phyloP scores from a whole-genome alignment of 1,140 invertebrate species.

The Microplitis demolitor region DNA sequence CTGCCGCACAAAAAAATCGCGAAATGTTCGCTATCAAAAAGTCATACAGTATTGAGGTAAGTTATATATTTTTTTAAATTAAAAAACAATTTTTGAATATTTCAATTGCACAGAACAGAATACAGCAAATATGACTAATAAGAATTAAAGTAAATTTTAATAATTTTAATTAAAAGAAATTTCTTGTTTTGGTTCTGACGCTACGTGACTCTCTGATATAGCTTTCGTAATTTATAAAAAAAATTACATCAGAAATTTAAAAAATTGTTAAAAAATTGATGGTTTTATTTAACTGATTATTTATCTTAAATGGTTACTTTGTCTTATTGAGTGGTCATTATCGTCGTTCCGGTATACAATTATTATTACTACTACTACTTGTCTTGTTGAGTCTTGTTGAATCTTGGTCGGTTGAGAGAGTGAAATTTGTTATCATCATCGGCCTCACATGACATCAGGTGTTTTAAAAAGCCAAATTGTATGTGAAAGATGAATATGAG shows the following conservation, averaged over 20 bases:
- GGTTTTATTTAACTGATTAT: background rate
- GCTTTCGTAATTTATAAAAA: conserved; percentile 41
- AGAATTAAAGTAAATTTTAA: too few relatives aligned
- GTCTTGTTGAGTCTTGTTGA: too few relatives aligned
- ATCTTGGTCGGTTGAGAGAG: conserved; percentile 16
- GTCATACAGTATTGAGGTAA: conserved; percentile 96
- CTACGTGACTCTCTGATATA: conserved; percentile 35
- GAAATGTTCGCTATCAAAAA: conserved; percentile 95
- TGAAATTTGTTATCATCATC: conserved; percentile 16
- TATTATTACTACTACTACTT: background rate
- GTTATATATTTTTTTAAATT: conserved; percentile 43
- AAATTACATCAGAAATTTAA: conserved; percentile 38
- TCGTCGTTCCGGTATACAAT: conserved; percentile 5
- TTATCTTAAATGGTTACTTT: background rate
- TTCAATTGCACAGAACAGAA: too few relatives aligned
- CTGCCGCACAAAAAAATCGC: conserved; percentile 87
- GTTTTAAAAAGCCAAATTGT: background rate
- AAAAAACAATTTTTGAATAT: too few relatives aligned
- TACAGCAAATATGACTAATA: background rate
- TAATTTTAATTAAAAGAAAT: background rate
- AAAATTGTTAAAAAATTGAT: background rate
- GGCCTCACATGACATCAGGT: background rate
- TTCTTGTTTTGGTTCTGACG: background rate
- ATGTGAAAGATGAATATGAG: background rate
- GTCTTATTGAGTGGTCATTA: conserved; percentile 1